Evolutionary conservation across 2,797 vertebrate species (phyloP).

Genomic region (Pelobates cultripes): DNA sequence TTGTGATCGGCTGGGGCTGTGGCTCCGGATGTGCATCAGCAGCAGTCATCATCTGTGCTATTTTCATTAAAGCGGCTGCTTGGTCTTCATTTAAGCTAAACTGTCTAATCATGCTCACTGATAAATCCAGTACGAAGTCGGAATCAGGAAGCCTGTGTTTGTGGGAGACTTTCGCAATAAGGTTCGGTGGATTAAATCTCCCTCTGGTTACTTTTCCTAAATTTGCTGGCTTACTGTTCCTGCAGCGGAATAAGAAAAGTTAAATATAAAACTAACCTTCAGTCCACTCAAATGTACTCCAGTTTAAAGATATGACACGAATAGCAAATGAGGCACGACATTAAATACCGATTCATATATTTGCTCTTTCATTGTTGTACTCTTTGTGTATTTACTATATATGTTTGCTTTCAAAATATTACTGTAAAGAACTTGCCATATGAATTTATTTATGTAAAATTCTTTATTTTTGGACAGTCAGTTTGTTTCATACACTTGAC

Average conservation of each 20-base stretch:
- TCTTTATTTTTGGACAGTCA: too few species aligned
- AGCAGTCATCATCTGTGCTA: slow-evolving; percentile 70
- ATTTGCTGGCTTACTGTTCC: slow-evolving; percentile 46
- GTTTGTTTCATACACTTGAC: too few species aligned
- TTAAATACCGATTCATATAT: too few species aligned
- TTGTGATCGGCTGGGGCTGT: slow-evolving; percentile 63
- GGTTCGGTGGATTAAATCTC: slow-evolving; percentile 70
- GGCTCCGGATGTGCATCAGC: neutral
- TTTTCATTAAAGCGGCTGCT: slow-evolving; percentile 62
- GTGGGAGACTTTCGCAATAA: slow-evolving; percentile 46
- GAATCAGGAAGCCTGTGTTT: slow-evolving; percentile 51
- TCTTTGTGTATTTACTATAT: too few species aligned
- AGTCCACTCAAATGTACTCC: too few species aligned
- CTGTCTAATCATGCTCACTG: slow-evolving; percentile 61
- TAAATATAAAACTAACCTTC: neutral
- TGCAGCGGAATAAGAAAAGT: neutral
- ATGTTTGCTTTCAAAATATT: too few species aligned
- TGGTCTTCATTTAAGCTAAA: slow-evolving; percentile 73
- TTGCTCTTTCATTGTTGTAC: too few species aligned
- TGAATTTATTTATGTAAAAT: too few species aligned
- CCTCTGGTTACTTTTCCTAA: slow-evolving; percentile 49
- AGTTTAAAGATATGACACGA: too few species aligned
- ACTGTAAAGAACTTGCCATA: too few species aligned
- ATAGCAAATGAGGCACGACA: too few species aligned
- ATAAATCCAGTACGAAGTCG: slow-evolving; percentile 59